phyloP scores from a whole-genome alignment of 2,113 vertebrate species.

The Chaetura pelagica region DNA sequence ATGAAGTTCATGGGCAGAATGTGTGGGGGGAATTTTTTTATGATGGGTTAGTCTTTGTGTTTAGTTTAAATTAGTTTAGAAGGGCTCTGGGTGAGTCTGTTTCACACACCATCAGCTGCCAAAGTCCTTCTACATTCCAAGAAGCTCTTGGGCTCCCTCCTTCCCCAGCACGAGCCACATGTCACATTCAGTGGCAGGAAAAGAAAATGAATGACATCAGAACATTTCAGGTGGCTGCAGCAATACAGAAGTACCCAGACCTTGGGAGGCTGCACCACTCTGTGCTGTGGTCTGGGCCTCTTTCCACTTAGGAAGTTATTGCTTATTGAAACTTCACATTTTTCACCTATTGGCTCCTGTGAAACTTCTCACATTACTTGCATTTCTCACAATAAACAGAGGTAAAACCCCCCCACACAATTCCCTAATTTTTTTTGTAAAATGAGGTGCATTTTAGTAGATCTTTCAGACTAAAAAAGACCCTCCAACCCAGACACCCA shows the following conservation, averaged over 20 bases:
- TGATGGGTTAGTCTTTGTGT: background rate
- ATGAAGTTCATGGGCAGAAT: accelerated
- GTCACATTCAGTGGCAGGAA: too few species aligned
- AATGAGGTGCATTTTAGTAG: background rate
- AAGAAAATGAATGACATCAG: background rate
- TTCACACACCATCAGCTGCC: background rate
- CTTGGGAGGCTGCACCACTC: too few species aligned
- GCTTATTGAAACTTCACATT: background rate
- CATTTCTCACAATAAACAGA: background rate
- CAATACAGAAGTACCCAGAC: background rate
- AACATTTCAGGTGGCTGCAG: accelerated
- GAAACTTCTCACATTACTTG: background rate
- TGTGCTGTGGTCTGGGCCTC: background rate
- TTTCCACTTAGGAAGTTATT: background rate
- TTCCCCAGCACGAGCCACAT: background rate
- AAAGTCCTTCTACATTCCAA: background rate
- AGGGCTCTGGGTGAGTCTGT: background rate
- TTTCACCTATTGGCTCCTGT: background rate
- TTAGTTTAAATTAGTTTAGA: background rate
- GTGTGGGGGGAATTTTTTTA: background rate
- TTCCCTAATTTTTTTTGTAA: background rate
- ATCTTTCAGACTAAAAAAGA: background rate
- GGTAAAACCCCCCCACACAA: background rate
- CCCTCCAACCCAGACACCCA: background rate
- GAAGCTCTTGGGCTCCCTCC: background rate